Evolutionary conservation across 2,888 invertebrate species (phyloP).

Genomic region (Eristalis tenax): DNA sequence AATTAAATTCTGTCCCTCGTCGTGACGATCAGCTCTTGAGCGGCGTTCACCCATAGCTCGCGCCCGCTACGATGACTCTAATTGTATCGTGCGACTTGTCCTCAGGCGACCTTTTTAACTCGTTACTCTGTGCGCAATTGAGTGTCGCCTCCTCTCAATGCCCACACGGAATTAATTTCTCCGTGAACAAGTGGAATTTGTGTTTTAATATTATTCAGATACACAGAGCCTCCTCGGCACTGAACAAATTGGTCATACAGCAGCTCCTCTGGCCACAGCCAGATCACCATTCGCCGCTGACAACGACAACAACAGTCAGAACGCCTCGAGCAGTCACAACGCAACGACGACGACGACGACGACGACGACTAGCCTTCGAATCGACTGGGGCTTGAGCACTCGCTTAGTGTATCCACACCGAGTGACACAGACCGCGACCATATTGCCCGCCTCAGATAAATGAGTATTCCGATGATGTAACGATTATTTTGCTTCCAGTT

Average conservation of each 20-base stretch:
- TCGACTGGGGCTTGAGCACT: conserved; percentile 15
- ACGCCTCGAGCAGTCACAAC: background rate
- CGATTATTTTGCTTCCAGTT: conserved; percentile 67
- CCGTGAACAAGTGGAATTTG: conserved; percentile 57
- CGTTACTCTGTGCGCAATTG: conserved; percentile 13
- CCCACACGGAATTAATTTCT: conserved; percentile 50
- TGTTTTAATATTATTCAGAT: conserved; percentile 62
- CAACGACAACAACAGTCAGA: no score
- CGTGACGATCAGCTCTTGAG: background rate
- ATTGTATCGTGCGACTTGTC: conserved; percentile 60
- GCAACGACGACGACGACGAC: background rate
- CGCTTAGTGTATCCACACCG: conserved; percentile 9
- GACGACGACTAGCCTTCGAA: conserved; percentile 26
- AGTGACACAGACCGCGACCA: conserved; percentile 49
- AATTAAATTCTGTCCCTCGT: background rate
- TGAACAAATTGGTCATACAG: conserved; percentile 36
- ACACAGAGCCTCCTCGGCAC: conserved; percentile 29
- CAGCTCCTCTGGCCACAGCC: background rate
- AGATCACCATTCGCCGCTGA: background rate
- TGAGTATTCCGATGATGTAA: conserved; percentile 69
- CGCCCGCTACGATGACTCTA: conserved; percentile 11
- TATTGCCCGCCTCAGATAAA: conserved; percentile 57
- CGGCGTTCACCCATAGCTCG: conserved; percentile 3
- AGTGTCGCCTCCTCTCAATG: background rate
- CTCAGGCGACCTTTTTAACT: conserved; percentile 51